phyloP scores from a whole-genome alignment of 1,140 invertebrate genomes.

The Rhopalosiphum maidis region DNA sequence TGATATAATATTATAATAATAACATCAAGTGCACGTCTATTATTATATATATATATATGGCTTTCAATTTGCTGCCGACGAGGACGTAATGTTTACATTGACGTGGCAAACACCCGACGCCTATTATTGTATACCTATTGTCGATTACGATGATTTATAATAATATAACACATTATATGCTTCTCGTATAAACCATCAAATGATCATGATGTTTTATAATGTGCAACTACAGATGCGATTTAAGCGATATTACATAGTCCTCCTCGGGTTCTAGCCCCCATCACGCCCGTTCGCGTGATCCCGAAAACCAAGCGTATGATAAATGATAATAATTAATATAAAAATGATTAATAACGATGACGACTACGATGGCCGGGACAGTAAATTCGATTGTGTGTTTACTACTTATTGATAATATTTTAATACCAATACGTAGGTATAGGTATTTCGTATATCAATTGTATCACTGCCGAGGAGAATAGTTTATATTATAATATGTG shows the following conservation, averaged over 20 bases:
- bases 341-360: neutral
- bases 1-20: conserved; percentile 3
- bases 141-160: neutral
- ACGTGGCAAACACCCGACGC: neutral
- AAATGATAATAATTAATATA: neutral
- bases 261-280: neutral
- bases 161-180: neutral
- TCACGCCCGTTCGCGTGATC: neutral
- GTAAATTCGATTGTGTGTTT: neutral
- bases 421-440: no score
- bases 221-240: neutral
- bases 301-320: neutral
- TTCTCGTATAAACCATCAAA: neutral
- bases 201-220: neutral
- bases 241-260: neutral
- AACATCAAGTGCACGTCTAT: neutral
- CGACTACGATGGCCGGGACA: neutral
- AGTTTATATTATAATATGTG: neutral
- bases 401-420: no score
- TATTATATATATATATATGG: neutral
- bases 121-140: neutral
- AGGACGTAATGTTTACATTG: conserved; percentile 1
- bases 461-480: no score
- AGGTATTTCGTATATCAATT: no score
- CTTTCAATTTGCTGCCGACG: neutral